Base-by-base conservation (phyloP, 2,888 invertebrate genomes). In the Heliconius charithonia region DNA sequence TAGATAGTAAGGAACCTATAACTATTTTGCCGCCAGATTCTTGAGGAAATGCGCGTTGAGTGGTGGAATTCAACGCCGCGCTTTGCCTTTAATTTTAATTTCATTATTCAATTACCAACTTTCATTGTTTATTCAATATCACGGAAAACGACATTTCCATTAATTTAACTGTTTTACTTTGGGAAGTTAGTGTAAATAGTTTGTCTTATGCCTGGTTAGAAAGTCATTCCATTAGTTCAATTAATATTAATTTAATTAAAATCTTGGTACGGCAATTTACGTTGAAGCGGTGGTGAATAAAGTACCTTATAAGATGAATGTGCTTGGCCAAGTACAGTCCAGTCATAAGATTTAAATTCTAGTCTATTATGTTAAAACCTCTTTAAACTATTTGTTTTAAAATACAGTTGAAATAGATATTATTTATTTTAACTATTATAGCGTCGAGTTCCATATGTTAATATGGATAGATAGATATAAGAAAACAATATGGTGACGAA, bases 121-220 rank as follows among this genome's bases (percentile, higher is more conserved):
- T 65, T 45, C 25, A 62, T 41, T 65, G 65, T 63, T 41, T 45
- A 75, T 45, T 65, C 29, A 75, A 27, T 75, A 45, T 29, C 27
- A 2, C 12, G 41, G n/a, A n/a, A 66, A 75, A 75, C 69, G 63
- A 65, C 66, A 45, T 66, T 51, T 75, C 45, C 29, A 65, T 75
- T 66, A 65, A 75, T 65, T 65, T 65, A 51, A 51, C 22, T 56
- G 29, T 71, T 66, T 65, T 66, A 66, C 75, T 66, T 66, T 22
- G 66, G 22, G 16, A 75, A 66, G 51, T 75, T 66, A 75, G 65
- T 65, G 66, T 66, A 75, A 75, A 75, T 66, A 75, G 75, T 75
- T 75, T 75, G 51, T 75, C 51, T 75, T 75, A 51, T 27, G 29
- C 19, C 75, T 51, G 22, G 65, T 65, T 75, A 51, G 13, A 32